Conservation (phyloP, 2,113 vertebrate species). For the Gallinago paraguaiae region DNA sequence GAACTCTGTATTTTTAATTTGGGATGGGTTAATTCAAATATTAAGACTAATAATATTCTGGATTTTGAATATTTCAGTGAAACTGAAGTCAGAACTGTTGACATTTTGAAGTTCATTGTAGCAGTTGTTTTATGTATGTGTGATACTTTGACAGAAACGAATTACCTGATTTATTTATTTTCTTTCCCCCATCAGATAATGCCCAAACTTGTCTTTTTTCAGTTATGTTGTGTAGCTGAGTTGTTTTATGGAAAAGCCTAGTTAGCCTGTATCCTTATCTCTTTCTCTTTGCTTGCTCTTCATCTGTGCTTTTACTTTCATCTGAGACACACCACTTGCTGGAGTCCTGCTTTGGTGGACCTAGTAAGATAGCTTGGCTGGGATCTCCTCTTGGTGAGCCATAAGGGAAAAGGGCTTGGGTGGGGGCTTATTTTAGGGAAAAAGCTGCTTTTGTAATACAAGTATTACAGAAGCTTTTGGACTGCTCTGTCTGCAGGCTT, state of each 20-base stretch:
- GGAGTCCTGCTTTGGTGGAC: conserved; percentile 60
- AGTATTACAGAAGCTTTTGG: conserved; percentile 17
- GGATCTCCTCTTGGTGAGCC: conserved; percentile 51
- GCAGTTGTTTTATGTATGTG: neutral
- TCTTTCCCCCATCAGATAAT: neutral
- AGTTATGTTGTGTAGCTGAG: conserved; percentile 35
- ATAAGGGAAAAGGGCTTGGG: conserved; percentile 29
- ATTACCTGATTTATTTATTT: neutral
- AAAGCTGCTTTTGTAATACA: conserved; percentile 41
- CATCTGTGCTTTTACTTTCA: conserved; percentile 34
- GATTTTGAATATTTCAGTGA: neutral
- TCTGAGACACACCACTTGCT: conserved; percentile 47
- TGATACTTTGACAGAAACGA: neutral
- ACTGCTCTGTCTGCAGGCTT: neutral
- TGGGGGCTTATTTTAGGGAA: conserved; percentile 23
- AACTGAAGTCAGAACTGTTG: neutral
- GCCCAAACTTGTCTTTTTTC: neutral
- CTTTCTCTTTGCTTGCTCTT: conserved; percentile 52
- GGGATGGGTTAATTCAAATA: neutral
- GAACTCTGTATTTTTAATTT: neutral
- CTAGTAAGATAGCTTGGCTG: conserved; percentile 56
- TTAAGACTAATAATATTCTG: neutral
- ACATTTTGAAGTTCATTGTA: neutral
- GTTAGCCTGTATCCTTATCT: conserved; percentile 39
- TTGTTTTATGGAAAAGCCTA: conserved; percentile 31